Percentiles rank a stretch among this genome's conserved stretches.
phyloP scores from a whole-genome alignment of 1,140 invertebrate genomes.

The Euura saliciscinereae region DNA sequence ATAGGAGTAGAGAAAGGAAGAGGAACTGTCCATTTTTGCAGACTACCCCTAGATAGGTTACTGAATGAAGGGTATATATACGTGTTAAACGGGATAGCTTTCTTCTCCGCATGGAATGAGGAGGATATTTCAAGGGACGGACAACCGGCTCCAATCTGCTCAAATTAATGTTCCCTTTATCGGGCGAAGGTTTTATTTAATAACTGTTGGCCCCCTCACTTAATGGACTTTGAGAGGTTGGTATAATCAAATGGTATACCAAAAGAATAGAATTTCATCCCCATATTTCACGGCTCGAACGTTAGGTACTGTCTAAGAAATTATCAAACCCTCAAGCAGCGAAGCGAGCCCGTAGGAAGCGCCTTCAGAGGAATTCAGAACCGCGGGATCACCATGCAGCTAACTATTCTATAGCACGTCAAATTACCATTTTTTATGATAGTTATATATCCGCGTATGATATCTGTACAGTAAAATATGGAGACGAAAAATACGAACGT shows the following conservation, averaged over 20 bases:
- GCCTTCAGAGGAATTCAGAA: too few relatives aligned
- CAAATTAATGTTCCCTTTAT: slow-evolving; percentile 7
- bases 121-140: slow-evolving; percentile 6
- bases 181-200: slow-evolving; percentile 5
- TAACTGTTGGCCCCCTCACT: slow-evolving; percentile 5
- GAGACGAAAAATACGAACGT: too few relatives aligned
- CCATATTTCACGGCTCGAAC: slow-evolving; percentile 6
- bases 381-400: too few relatives aligned
- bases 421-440: too few relatives aligned
- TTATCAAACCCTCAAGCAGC: background rate
- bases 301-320: background rate
- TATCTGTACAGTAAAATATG: too few relatives aligned
- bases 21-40: background rate
- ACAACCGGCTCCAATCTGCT: slow-evolving; percentile 6
- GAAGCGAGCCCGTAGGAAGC: too few relatives aligned
- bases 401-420: too few relatives aligned
- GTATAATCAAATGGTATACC: slow-evolving; percentile 7
- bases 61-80: background rate
- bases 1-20: background rate
- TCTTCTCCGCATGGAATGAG: background rate
- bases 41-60: background rate
- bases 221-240: slow-evolving; percentile 7
- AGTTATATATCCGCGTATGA: too few relatives aligned
- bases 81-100: too few relatives aligned
- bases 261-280: slow-evolving; percentile 6